Base-by-base conservation (phyloP, 2,113 vertebrate species). In the Sphyrna mokarran region DNA sequence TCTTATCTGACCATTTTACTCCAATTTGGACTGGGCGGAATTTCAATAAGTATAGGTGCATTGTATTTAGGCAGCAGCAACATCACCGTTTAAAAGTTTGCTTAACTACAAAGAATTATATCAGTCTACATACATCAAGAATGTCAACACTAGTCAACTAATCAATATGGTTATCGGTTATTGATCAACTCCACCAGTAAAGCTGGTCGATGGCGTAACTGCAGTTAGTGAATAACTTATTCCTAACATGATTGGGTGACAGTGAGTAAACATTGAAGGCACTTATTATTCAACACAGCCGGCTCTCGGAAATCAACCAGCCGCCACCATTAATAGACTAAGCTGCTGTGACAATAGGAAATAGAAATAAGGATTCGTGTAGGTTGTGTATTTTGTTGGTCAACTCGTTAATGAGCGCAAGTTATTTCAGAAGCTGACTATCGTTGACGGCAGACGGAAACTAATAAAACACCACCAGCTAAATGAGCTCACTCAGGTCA, bases 111-210 rank as follows among this genome's bases (percentile, higher is more conserved):
- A 95, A 95, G 40, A 7, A 37, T 72, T 29, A 29, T 48, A 72
- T 72, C 68, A 95, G 68, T 72, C 3, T 23, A 26, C 68, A 95
- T 54, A 76, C 40, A 95, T 95, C 29, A 13, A 40, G 94, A 95
- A 72, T 54, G 94, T 72, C 94, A 72, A 94, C 66, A 61, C 40
- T 33, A 4, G 40, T 72, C 20, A 9, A 23, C 91, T 95, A 95
- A 95, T 95, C 94, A 43, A 95, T 69, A 72, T 29, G n/a, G 63
- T 70, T 95, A 95, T 95, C 94, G 68, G 43, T 70, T 95, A 54
- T 95, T 95, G 69, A 95, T 95, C 68, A 95, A 95, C 40, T 72
- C 26, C 20, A 54, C 69, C 40, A 95, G 94, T 72, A 95, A 95
- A 95, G 40, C 54, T 76, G 26, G 94, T 76, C 26, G 69, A 95